Percentiles rank a stretch among this genome's conserved stretches.
These are phyloP conservation scores for Caenorhabditis sp. DNA, from an alignment of 2,888 invertebrate species.

Conservation along the genomic window DNA sequence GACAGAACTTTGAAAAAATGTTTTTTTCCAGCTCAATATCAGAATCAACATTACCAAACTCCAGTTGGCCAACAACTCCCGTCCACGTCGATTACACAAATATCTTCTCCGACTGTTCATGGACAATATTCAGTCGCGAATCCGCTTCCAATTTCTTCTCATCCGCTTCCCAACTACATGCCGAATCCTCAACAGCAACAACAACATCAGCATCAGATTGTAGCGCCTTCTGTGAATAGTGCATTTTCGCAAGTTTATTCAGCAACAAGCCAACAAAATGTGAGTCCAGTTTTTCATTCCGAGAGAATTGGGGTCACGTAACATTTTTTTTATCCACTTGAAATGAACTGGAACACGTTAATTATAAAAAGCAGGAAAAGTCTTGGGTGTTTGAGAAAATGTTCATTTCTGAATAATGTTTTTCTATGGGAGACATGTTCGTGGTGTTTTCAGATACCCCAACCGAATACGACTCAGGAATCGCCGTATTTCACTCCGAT, in stretches of 20 bases:
- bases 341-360: not conserved
- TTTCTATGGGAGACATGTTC: not conserved
- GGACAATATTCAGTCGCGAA: constrained; percentile 38
- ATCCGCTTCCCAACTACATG: constrained; percentile 12
- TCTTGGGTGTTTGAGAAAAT: not conserved
- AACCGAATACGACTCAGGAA: constrained; percentile 11
- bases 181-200: not conserved
- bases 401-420: not conserved
- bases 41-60: constrained; percentile 14
- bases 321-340: not conserved
- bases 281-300: not conserved
- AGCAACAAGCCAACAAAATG: constrained; percentile 2
- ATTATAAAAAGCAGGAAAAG: no score
- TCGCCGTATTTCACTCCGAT: constrained; percentile 39
- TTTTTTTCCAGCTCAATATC: constrained; percentile 28
- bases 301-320: not conserved
- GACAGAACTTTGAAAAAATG: no score
- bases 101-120: constrained; percentile 27
- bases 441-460: not conserved
- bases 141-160: constrained; percentile 28
- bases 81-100: no score
- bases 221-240: constrained; percentile 49
- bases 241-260: constrained; percentile 48
- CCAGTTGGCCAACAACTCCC: constrained; percentile 7
- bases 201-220: constrained; percentile 31